phyloP scores from a whole-genome alignment of 1,140 invertebrate species.

The Cydia splendana region DNA sequence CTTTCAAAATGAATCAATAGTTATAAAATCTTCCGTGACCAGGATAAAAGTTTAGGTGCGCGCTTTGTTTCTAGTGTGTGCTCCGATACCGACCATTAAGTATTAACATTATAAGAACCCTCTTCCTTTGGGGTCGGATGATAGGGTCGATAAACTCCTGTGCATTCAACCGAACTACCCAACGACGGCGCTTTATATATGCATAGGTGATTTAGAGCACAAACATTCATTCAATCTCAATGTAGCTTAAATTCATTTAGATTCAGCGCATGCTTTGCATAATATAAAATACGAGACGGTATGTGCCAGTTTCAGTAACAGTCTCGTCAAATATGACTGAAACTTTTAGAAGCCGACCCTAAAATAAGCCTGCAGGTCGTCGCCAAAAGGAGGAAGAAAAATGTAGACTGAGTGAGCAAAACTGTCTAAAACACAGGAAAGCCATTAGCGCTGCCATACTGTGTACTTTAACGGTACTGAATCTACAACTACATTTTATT shows the following conservation, averaged over 20 bases:
- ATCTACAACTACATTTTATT: not conserved
- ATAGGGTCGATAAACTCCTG: constrained; percentile 28
- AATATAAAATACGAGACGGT: constrained; percentile 20
- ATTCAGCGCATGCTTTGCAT: constrained; percentile 12
- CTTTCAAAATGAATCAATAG: constrained; percentile 15
- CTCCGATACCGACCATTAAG: constrained; percentile 31
- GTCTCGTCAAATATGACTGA: not conserved
- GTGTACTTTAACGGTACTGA: not conserved
- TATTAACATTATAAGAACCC: constrained; percentile 32
- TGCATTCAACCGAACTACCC: constrained; percentile 27
- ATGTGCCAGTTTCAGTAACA: not conserved
- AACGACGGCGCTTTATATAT: constrained; percentile 26
- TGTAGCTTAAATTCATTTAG: constrained; percentile 19
- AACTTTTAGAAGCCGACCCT: not conserved
- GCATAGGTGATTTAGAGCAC: constrained; percentile 31
- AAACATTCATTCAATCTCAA: constrained; percentile 29
- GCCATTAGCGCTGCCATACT: constrained; percentile 6
- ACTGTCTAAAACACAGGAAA: constrained; percentile 29
- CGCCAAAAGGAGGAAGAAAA: constrained; percentile 6
- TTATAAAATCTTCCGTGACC: constrained; percentile 21
- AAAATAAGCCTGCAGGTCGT: not conserved
- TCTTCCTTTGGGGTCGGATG: constrained; percentile 27
- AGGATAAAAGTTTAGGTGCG: constrained; percentile 6
- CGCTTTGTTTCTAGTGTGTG: constrained; percentile 25
- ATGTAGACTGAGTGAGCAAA: not conserved